Evolutionary conservation across 2,113 vertebrate genomes (phyloP).

Genomic region (Ellobius talpinus): DNA sequence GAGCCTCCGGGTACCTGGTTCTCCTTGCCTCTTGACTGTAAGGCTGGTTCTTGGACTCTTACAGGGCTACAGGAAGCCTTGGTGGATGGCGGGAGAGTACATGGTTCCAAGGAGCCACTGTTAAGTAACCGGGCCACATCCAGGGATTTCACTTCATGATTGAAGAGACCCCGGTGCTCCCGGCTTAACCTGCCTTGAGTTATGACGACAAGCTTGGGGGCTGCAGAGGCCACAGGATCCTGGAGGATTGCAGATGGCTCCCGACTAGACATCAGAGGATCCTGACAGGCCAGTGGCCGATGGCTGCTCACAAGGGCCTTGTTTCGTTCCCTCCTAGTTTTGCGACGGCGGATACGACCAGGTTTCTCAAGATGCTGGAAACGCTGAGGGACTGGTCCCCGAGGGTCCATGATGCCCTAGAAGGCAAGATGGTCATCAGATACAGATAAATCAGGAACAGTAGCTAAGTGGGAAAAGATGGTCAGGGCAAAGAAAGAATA

Average conservation of each 20-base stretch:
- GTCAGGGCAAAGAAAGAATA: background rate
- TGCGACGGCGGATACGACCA: constrained; percentile 63
- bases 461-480: background rate
- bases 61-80: constrained; percentile 41
- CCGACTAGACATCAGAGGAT: background rate
- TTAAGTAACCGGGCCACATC: constrained; percentile 79
- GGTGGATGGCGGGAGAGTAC: background rate
- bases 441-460: background rate
- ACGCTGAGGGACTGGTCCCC: constrained; percentile 2
- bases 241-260: background rate
- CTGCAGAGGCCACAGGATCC: constrained; percentile 43
- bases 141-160: constrained; percentile 91
- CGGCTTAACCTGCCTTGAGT: constrained; percentile 80
- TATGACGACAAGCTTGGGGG: constrained; percentile 70
- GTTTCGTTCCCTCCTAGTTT: constrained; percentile 75
- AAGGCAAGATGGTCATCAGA: constrained; percentile 19
- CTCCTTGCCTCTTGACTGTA: constrained; percentile 66
- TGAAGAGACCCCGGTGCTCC: constrained; percentile 88
- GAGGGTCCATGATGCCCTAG: constrained; percentile 66
- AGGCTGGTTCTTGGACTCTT: background rate
- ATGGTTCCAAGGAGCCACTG: constrained; percentile 59
- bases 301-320: constrained; percentile 63
- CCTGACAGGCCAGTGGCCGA: background rate
- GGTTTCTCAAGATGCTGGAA: constrained; percentile 65
- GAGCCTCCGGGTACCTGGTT: constrained; percentile 64